These are phyloP conservation scores for Andrena flavipes DNA, from an alignment of 2,888 invertebrate genomes.

Conservation along the genomic window DNA sequence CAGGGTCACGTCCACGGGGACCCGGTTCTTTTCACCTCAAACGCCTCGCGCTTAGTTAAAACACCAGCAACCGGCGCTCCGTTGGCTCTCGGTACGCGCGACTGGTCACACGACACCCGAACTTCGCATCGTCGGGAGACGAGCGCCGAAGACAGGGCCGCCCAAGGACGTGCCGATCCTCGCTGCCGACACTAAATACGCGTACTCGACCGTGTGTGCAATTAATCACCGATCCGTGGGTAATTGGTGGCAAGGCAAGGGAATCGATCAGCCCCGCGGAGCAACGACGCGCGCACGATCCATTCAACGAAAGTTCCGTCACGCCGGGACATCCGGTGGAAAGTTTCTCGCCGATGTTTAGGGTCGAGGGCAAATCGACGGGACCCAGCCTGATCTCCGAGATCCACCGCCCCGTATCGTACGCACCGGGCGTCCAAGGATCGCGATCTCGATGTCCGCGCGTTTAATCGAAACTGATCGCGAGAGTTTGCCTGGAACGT, in stretches of 20 bases:
- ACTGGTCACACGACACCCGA: slow-evolving; percentile 53
- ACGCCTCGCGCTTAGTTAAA: slow-evolving; percentile 42
- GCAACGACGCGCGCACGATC: slow-evolving; percentile 54
- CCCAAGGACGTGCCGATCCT: slow-evolving; percentile 60
- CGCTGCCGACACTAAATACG: slow-evolving; percentile 66
- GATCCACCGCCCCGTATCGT: background rate
- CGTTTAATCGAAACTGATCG: slow-evolving; percentile 13
- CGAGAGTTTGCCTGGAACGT: slow-evolving; percentile 3
- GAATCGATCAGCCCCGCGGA: slow-evolving; percentile 65
- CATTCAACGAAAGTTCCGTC: slow-evolving; percentile 67
- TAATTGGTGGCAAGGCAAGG: slow-evolving; percentile 61
- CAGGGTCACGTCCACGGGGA: slow-evolving; percentile 12
- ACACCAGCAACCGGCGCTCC: slow-evolving; percentile 41
- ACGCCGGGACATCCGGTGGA: slow-evolving; percentile 41
- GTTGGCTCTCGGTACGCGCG: slow-evolving; percentile 52
- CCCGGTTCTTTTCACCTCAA: slow-evolving; percentile 35
- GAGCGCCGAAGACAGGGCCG: slow-evolving; percentile 44
- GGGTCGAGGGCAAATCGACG: background rate
- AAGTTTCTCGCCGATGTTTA: slow-evolving; percentile 15
- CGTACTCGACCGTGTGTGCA: slow-evolving; percentile 67
- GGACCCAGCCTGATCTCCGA: no score
- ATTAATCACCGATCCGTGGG: slow-evolving; percentile 69
- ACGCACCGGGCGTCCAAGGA: slow-evolving; percentile 1
- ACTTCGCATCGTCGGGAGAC: slow-evolving; percentile 47
- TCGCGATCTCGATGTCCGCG: slow-evolving; percentile 15